Evolutionary conservation across 2,113 vertebrate species (phyloP), one percentile per base, ranked within the genome.

Genomic region (Nothoprocta pentlandii): DNA sequence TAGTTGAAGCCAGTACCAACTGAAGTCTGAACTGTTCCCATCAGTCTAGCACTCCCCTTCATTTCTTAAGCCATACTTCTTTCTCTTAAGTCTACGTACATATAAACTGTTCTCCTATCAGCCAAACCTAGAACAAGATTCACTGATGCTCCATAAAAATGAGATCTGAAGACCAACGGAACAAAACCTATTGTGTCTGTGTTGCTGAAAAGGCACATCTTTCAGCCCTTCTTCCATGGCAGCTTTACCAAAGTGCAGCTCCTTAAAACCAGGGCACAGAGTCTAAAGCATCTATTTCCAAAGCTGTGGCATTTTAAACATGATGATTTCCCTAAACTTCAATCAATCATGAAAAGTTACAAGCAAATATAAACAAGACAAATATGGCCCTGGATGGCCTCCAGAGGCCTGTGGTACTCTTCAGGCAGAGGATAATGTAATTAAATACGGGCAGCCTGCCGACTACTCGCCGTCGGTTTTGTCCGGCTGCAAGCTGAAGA

Each of bases 331-430:
- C 81, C 69, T 82, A 90, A 93, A 61, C 47, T 62, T 78, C 61
- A 83, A 44, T 83, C 74, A 85, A 81, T 92, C 77, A 49, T 34
- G 53, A 93, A 95, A 97, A 94, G 91, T 93, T 90, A 95, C 79
- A 70, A 61, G 70, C 58, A 93, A 96, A 97, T 83, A 91, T 66
- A 96, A 97, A 95, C 78, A 85, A 94, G 90, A 94, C 88, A 93
- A 94, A 80, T 81, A 86, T 75, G 80, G 79, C 47, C 80, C 86
- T 97, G 95, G 96, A 91, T 7, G 26, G 34, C 70, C 73, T 97
- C 91, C 96, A 95, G 90, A 84, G 90, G 71, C 53, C 91, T 71
- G 85, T 87, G 93, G 92, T 90, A 91, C 83, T 70, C 74, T 80
- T 79, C 78, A 90, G 91, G 82, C 80, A 66, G 76, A 95, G 90